Percentiles rank a stretch among this genome's conserved stretches.
Conservation (phyloP, 2,113 vertebrate genomes). For the Macrotis lagotis region DNA sequence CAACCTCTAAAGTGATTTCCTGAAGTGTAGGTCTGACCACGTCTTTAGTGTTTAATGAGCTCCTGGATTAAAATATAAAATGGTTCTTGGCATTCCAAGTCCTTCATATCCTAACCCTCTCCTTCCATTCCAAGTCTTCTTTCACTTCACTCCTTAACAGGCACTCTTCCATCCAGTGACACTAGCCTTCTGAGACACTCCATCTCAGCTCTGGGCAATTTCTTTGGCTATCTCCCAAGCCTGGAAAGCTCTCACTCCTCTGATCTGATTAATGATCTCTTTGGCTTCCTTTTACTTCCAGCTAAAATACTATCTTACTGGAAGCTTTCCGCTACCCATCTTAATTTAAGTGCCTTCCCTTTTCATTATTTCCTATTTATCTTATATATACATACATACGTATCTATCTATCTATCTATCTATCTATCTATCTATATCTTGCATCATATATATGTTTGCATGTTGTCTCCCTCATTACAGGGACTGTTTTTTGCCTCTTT, state of each 20-base stretch:
- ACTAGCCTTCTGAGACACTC: background rate
- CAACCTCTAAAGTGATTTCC: background rate
- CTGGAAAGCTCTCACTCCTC: background rate
- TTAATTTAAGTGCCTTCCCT: background rate
- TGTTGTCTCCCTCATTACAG: background rate
- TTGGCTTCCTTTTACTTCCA: background rate
- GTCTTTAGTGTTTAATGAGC: too few relatives aligned
- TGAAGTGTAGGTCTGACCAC: background rate
- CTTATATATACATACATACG: too few relatives aligned
- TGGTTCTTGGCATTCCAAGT: background rate
- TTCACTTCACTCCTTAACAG: background rate
- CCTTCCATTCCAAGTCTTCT: background rate
- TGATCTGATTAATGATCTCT: background rate
- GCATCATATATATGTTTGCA: background rate
- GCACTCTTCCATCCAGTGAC: background rate
- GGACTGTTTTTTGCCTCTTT: background rate
- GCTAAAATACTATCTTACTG: background rate
- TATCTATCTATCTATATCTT: background rate
- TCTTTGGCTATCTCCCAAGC: background rate
- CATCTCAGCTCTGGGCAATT: background rate
- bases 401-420: too few relatives aligned
- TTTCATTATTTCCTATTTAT: background rate
- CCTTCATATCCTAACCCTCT: background rate
- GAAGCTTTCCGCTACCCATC: background rate
- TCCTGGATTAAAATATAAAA: background rate